Conservation (phyloP, 1,140 invertebrate genomes). For the Copidosoma floridanum region DNA sequence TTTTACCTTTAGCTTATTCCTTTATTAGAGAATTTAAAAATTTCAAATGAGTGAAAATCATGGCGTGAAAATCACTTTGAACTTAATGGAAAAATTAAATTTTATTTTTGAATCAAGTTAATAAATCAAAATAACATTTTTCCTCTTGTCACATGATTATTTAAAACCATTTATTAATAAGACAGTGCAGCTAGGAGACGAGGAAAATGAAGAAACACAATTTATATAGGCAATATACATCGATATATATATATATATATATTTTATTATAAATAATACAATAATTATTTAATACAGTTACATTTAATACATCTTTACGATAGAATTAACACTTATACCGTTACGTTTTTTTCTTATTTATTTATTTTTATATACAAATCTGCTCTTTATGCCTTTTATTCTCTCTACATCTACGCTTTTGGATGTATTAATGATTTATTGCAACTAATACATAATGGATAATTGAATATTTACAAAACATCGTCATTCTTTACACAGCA, state of each 20-base stretch:
- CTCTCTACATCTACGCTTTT: conserved; percentile 25
- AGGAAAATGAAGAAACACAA: conserved; percentile 43
- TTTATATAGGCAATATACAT: conserved; percentile 50
- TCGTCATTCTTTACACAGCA: conserved; percentile 51
- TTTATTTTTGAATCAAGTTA: conserved; percentile 18
- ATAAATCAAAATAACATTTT: conserved; percentile 39
- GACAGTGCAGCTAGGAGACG: too few relatives aligned
- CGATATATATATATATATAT: conserved; percentile 52
- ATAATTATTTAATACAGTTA: conserved; percentile 53
- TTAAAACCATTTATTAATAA: too few relatives aligned
- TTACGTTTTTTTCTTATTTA: too few relatives aligned
- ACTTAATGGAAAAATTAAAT: background rate
- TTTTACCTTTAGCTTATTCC: too few relatives aligned
- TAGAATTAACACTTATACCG: conserved; percentile 41
- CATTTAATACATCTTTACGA: conserved; percentile 50
- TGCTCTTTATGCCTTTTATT: too few relatives aligned
- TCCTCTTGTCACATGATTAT: too few relatives aligned
- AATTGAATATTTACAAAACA: conserved; percentile 55
- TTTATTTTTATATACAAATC: conserved; percentile 54
- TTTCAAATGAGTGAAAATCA: too few relatives aligned
- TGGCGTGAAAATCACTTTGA: too few relatives aligned
- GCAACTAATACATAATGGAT: too few relatives aligned
- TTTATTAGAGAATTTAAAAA: too few relatives aligned
- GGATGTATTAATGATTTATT: conserved; percentile 33
- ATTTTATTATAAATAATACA: conserved; percentile 56